These are phyloP conservation scores for Teinopalpus imperialis DNA, from an alignment of 2,888 invertebrate species.

Conservation along the genomic window DNA sequence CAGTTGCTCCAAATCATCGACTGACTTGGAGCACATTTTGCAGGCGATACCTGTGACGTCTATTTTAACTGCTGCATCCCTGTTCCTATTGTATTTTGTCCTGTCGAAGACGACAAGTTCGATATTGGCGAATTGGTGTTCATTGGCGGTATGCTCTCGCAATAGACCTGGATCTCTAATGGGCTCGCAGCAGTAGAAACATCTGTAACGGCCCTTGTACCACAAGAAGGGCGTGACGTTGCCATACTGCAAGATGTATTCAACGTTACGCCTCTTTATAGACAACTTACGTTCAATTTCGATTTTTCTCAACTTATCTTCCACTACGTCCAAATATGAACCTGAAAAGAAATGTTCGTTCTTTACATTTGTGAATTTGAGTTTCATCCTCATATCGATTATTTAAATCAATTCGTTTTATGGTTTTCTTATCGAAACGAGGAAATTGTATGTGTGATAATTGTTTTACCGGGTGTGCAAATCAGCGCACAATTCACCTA, in stretches of 20 bases:
- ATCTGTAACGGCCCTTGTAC: constrained; percentile 68
- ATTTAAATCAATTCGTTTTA: too few relatives aligned
- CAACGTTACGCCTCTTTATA: constrained; percentile 65
- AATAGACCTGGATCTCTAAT: constrained; percentile 59
- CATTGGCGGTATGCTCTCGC: constrained; percentile 54
- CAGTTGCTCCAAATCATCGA: constrained; percentile 59
- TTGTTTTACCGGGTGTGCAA: too few relatives aligned
- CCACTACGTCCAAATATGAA: constrained; percentile 58
- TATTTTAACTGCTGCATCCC: constrained; percentile 72
- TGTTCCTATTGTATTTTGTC: constrained; percentile 68
- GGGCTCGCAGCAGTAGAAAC: constrained; percentile 67
- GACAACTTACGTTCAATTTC: constrained; percentile 61
- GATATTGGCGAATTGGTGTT: constrained; percentile 60
- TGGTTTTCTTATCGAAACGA: too few relatives aligned
- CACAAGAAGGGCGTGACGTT: constrained; percentile 72
- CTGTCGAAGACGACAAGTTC: constrained; percentile 64
- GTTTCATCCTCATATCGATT: too few relatives aligned
- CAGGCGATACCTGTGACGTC: constrained; percentile 64
- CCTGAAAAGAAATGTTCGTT: constrained; percentile 67
- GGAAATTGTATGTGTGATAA: too few relatives aligned
- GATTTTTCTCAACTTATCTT: constrained; percentile 70
- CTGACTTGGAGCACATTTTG: constrained; percentile 54
- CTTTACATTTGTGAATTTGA: constrained; percentile 1
- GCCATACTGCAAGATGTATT: constrained; percentile 68
- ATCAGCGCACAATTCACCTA: too few relatives aligned